Evolutionary conservation across 2,888 invertebrate genomes (phyloP).

Genomic region (Xestia sexstrigata): DNA sequence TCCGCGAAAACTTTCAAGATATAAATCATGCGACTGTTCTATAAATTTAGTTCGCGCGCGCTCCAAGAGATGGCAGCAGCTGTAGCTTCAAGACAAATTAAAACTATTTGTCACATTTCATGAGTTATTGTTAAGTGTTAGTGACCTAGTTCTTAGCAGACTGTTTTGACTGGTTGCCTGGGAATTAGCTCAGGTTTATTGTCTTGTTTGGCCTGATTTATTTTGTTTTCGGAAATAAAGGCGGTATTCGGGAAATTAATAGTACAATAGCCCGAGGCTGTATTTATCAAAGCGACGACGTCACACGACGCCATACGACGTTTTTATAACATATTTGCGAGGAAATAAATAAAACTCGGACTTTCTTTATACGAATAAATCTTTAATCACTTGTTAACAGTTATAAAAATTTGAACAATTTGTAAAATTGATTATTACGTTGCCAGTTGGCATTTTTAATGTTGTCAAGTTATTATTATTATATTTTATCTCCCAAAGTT

Average conservation of each 20-base stretch:
- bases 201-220: conserved; percentile 42
- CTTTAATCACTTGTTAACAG: too few relatives aligned
- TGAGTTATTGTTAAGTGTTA: conserved; percentile 60
- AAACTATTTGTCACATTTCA: conserved; percentile 60
- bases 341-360: too few relatives aligned
- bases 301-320: too few relatives aligned
- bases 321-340: too few relatives aligned
- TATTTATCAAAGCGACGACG: too few relatives aligned
- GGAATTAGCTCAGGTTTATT: conserved; percentile 44
- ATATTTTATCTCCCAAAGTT: too few relatives aligned
- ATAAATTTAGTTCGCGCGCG: conserved; percentile 59
- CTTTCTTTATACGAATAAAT: too few relatives aligned
- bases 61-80: conserved; percentile 67
- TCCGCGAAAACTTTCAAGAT: conserved; percentile 24
- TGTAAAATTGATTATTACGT: too few relatives aligned
- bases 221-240: conserved; percentile 10
- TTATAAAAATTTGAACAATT: too few relatives aligned
- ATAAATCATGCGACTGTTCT: conserved; percentile 48
- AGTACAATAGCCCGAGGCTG: too few relatives aligned
- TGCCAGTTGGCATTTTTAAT: too few relatives aligned
- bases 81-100: conserved; percentile 55
- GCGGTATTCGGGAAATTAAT: neutral
- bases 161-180: conserved; percentile 64
- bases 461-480: too few relatives aligned
- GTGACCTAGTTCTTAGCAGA: conserved; percentile 56